Evolutionary conservation across 2,888 invertebrate species (phyloP).

Genomic region (Andrena flavipes): DNA sequence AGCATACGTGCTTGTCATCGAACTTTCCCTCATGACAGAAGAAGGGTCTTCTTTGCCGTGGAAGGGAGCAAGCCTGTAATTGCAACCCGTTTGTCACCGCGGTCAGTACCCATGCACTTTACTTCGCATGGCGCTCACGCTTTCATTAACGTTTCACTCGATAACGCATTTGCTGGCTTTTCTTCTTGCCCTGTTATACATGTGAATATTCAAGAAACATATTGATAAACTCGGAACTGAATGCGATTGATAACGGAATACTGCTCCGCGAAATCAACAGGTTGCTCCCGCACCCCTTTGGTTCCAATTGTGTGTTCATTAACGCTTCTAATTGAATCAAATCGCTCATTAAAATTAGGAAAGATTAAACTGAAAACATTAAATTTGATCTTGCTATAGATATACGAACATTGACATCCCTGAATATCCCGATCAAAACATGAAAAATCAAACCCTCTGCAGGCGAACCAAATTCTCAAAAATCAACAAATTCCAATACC

Average conservation of each 20-base stretch:
- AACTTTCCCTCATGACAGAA: constrained; percentile 61
- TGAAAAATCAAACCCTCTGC: not conserved
- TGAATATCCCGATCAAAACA: not conserved
- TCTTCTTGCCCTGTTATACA: not conserved
- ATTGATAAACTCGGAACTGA: not conserved
- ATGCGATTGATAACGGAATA: not conserved
- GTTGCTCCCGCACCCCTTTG: constrained; percentile 35
- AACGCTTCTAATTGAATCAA: too few species aligned
- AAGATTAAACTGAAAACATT: too few species aligned
- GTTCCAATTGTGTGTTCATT: too few species aligned
- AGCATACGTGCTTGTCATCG: not conserved
- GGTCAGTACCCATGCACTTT: constrained; percentile 22
- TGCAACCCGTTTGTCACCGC: constrained; percentile 41
- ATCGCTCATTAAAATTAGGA: too few species aligned
- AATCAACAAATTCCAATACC: not conserved
- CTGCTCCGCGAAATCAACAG: constrained; percentile 57
- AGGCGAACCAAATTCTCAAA: not conserved
- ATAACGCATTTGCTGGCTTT: not conserved
- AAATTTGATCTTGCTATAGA: too few species aligned
- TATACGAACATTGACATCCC: too few species aligned
- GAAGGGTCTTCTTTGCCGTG: constrained; percentile 40
- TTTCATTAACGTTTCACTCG: constrained; percentile 19
- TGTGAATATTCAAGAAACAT: not conserved
- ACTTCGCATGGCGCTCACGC: constrained; percentile 5
- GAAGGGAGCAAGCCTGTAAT: constrained; percentile 66